Evolutionary conservation across 2,797 vertebrate species (phyloP).

Genomic region (Phalloptychus januarius): DNA sequence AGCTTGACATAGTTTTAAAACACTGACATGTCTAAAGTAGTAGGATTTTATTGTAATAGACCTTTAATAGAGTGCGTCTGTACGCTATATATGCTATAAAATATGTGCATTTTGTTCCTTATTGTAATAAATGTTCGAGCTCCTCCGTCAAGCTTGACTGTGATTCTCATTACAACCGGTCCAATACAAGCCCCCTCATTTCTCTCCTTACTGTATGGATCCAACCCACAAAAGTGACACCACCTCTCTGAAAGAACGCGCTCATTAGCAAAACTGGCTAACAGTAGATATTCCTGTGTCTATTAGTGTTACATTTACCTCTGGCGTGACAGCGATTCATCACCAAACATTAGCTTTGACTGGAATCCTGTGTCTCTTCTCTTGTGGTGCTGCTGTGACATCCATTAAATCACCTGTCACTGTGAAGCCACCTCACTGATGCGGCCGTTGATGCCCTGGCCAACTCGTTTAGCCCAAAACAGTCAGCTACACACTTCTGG

Average conservation of each 20-base stretch:
- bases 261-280: slow-evolving; percentile 76
- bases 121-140: slow-evolving; percentile 24
- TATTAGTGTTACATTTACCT: slow-evolving; percentile 80
- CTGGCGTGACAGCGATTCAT: slow-evolving; percentile 76
- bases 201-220: slow-evolving; percentile 67
- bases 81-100: slow-evolving; percentile 9
- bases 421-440: slow-evolving; percentile 63
- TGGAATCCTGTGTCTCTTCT: slow-evolving; percentile 75
- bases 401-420: slow-evolving; percentile 81
- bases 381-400: slow-evolving; percentile 74
- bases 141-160: slow-evolving; percentile 39
- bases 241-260: slow-evolving; percentile 69
- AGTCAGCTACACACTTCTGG: slow-evolving; percentile 52
- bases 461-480: slow-evolving; percentile 49
- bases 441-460: slow-evolving; percentile 62
- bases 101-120: slow-evolving; percentile 30
- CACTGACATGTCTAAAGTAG: too few relatives aligned
- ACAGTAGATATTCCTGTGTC: slow-evolving; percentile 75
- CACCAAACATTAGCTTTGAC: slow-evolving; percentile 80
- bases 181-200: slow-evolving; percentile 67
- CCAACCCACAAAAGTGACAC: slow-evolving; percentile 65
- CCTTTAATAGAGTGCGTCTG: not conserved
- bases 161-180: slow-evolving; percentile 69
- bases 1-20: not conserved
- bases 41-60: not conserved